Evolutionary conservation across 2,888 invertebrate species (phyloP).

Genomic region (Thera britannica): DNA sequence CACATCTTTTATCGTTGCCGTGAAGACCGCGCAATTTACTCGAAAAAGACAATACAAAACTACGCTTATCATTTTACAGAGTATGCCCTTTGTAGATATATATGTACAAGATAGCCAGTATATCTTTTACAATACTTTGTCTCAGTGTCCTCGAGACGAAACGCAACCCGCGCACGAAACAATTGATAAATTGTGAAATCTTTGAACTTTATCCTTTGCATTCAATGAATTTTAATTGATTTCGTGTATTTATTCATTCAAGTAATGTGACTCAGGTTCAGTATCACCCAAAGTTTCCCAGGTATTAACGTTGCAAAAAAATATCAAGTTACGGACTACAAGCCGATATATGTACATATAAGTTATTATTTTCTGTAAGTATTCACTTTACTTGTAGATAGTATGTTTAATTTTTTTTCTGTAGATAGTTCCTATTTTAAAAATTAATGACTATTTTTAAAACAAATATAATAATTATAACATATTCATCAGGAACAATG

Average conservation of each 20-base stretch:
- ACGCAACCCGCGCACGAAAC: conserved; percentile 46
- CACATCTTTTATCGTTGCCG: no score
- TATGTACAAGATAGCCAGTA: no score
- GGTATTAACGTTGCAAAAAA: conserved; percentile 5
- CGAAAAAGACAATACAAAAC: no score
- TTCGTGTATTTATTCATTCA: conserved; percentile 55
- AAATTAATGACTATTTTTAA: no score
- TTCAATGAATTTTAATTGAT: conserved; percentile 50
- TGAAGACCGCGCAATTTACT: no score
- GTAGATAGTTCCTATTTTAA: no score
- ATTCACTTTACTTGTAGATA: no score
- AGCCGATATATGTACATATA: neutral
- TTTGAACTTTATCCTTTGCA: conserved; percentile 50
- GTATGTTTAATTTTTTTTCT: no score
- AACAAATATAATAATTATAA: no score
- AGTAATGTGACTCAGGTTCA: conserved; percentile 44
- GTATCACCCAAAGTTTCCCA: conserved; percentile 40
- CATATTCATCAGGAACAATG: no score
- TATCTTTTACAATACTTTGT: no score
- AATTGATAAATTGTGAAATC: conserved; percentile 61
- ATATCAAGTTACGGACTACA: neutral
- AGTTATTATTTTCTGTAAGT: neutral
- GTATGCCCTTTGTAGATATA: neutral
- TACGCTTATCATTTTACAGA: no score
- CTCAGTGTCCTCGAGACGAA: conserved; percentile 29